phyloP scores from a whole-genome alignment of 2,888 invertebrate species.

The Mesorhabditis belari region DNA sequence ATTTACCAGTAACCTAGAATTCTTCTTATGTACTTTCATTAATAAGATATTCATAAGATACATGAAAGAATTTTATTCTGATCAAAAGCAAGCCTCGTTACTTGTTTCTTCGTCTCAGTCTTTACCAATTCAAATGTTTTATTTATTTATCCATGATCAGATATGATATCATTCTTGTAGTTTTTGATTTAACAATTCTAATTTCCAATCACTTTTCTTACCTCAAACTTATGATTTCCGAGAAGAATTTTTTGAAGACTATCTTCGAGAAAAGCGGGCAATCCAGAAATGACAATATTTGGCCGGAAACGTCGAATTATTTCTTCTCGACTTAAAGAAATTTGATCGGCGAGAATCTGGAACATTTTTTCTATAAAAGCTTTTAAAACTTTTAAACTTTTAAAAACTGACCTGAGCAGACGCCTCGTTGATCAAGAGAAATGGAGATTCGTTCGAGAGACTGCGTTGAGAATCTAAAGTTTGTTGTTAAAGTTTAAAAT shows the following conservation, averaged over 20 bases:
- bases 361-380: too few relatives aligned
- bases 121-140: too few relatives aligned
- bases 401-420: conserved; percentile 64
- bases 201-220: conserved; percentile 6
- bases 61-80: too few relatives aligned
- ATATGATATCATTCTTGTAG: too few relatives aligned
- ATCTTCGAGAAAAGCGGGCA: conserved; percentile 71
- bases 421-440: conserved; percentile 71
- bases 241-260: conserved; percentile 66
- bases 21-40: background rate
- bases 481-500: conserved; percentile 4
- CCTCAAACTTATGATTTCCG: conserved; percentile 56
- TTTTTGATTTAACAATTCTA: background rate
- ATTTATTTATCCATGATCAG: too few relatives aligned
- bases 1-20: conserved; percentile 62
- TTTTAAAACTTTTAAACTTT: too few relatives aligned
- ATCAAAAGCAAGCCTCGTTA: too few relatives aligned
- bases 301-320: conserved; percentile 71
- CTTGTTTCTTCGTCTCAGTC: too few relatives aligned
- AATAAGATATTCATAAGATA: background rate
- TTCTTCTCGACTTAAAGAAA: conserved; percentile 45
- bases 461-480: conserved; percentile 57
- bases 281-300: conserved; percentile 73
- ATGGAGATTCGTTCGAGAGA: conserved; percentile 72
- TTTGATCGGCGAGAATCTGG: background rate